Evolutionary conservation across 2,888 invertebrate genomes (phyloP).

Genomic region (Maniola hyperantus): DNA sequence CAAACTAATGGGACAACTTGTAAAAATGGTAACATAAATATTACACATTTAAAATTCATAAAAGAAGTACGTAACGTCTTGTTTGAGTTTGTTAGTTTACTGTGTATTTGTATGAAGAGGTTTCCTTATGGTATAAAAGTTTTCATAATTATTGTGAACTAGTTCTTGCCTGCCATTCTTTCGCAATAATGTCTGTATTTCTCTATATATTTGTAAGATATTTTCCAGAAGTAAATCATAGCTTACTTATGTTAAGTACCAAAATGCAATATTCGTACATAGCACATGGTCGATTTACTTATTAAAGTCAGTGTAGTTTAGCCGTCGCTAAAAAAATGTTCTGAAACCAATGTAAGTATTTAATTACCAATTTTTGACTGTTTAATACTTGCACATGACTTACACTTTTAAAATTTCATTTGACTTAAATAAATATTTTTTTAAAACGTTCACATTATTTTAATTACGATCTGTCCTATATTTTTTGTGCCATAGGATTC

Average conservation of each 20-base stretch:
- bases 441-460: too few species aligned
- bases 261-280: too few species aligned
- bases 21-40: conserved; percentile 28
- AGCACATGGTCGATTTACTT: too few species aligned
- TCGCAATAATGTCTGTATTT: not conserved
- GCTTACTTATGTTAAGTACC: too few species aligned
- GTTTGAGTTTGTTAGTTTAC: conserved; percentile 13
- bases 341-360: too few species aligned
- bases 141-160: not conserved
- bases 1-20: conserved; percentile 39
- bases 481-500: too few species aligned
- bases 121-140: not conserved
- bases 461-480: too few species aligned
- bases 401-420: too few species aligned
- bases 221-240: too few species aligned
- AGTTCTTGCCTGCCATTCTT: not conserved
- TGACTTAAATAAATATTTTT: too few species aligned
- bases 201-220: not conserved
- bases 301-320: too few species aligned
- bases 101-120: not conserved
- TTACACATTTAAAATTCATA: conserved; percentile 11
- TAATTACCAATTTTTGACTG: not conserved
- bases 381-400: not conserved
- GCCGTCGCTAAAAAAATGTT: too few species aligned
- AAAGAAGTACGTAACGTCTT: conserved; percentile 11